Base-by-base conservation (phyloP, 2,113 vertebrate species). In the Oncorhynchus mykiss region DNA sequence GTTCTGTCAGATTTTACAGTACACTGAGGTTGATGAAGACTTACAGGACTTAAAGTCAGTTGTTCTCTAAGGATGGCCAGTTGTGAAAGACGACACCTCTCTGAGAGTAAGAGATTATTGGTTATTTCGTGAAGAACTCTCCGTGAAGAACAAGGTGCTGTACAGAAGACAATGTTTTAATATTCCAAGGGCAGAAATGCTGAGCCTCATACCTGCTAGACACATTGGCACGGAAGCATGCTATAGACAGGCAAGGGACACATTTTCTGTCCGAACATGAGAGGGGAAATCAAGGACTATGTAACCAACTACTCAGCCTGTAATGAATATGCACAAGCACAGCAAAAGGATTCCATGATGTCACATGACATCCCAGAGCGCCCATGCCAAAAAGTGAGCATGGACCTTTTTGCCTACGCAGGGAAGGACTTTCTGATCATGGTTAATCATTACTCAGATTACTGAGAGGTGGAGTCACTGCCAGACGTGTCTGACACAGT, bases 231-330 rank as follows among this genome's bases (percentile, higher is more conserved):
- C 5, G 31, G 31, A 77, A 16, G 57, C 31, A 25, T 67, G 59
- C 48, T 73, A 73, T 24, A 70, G 66, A 11, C 75, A 78, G 22
- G 69, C 72, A 9, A 1, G 67, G 8, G 49, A 76, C 3, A 73
- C 54, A 1, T 81, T 12, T 73, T 66, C 49, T 83, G 78, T 75
- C 74, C 75, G 1, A 70, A 74, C 57, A 80, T 80, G 74, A 75
- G 72, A 16, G 20, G 20, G 3, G 68, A 81, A 16, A 31, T 67
- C 65, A 67, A 67, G 16, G 65, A 67, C 65, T 67, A 12, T 67
- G 65, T 67, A 31, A 22, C 31, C 31, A 31, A 31, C 31, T 31
- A 5, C 5, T 31, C 31, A 31, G 5, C 31, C 5, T 31, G 31
- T 31, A 31, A 31, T 31, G 31, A 31, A 31, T 31, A 31, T 31